Evolutionary conservation across 1,140 invertebrate species (phyloP).

Genomic region (Homalodisca vitripennis): DNA sequence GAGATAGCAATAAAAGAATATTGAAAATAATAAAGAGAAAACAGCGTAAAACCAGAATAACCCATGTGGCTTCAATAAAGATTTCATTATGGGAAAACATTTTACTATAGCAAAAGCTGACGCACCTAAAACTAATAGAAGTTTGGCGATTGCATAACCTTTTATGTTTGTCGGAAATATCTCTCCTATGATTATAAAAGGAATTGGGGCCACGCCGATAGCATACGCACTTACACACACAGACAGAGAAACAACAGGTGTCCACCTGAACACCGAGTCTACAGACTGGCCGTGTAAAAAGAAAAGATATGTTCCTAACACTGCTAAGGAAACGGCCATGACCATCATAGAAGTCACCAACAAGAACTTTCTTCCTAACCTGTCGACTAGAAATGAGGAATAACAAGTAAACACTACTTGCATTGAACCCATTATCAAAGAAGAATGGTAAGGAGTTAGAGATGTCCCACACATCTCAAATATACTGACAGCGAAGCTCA

Average conservation of each 20-base stretch:
- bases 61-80: conserved; percentile 23
- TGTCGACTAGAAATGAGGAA: conserved; percentile 58
- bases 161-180: conserved; percentile 29
- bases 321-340: conserved; percentile 49
- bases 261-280: conserved; percentile 38
- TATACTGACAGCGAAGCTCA: conserved; percentile 80
- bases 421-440: conserved; percentile 73
- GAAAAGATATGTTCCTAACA: conserved; percentile 21
- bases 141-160: conserved; percentile 22
- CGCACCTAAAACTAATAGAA: conserved; percentile 5
- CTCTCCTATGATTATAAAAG: conserved; percentile 32
- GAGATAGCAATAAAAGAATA: conserved; percentile 19
- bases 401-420: conserved; percentile 51
- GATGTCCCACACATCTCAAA: conserved; percentile 70
- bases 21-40: conserved; percentile 26
- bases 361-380: conserved; percentile 55
- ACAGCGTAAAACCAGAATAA: conserved; percentile 33
- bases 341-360: conserved; percentile 53
- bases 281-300: conserved; percentile 44
- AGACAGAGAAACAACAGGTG: conserved; percentile 28
- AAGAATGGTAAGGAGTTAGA: conserved; percentile 61
- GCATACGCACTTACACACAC: conserved; percentile 10
- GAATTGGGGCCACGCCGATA: conserved; percentile 30
- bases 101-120: conserved; percentile 31
- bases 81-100: conserved; percentile 22